Evolutionary conservation across 1,140 invertebrate species (phyloP).

Genomic region (Solenopsis fugax): DNA sequence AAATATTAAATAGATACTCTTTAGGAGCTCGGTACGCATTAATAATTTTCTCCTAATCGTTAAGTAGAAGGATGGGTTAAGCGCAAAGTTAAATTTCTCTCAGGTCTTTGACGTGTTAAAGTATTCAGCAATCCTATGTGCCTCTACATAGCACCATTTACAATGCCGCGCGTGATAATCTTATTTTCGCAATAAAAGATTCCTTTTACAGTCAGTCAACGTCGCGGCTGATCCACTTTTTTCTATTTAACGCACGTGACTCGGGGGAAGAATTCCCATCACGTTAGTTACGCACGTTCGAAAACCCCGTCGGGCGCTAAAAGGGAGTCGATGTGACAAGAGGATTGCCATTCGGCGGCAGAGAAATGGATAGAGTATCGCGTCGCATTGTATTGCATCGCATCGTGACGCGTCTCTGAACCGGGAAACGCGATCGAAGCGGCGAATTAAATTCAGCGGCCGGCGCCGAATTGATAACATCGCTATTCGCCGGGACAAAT

Average conservation of each 20-base stretch:
- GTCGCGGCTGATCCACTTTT: conserved; percentile 22
- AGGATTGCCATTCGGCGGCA: conserved; percentile 15
- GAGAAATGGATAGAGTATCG: conserved; percentile 29
- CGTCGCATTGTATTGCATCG: background rate
- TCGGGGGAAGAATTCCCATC: conserved; percentile 25
- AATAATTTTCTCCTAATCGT: no score
- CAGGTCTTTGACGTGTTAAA: background rate
- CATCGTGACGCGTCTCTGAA: conserved; percentile 27
- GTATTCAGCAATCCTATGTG: background rate
- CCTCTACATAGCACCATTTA: background rate
- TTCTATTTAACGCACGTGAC: conserved; percentile 25
- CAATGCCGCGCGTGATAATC: conserved; percentile 12
- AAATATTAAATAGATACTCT: no score
- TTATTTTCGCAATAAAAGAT: conserved; percentile 34
- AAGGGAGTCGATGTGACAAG: conserved; percentile 25
- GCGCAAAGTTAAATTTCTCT: background rate
- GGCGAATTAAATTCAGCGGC: conserved; percentile 49
- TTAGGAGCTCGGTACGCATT: no score
- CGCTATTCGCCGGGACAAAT: conserved; percentile 61
- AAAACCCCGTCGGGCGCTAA: conserved; percentile 26
- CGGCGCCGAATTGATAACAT: conserved; percentile 60
- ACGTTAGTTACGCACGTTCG: conserved; percentile 43
- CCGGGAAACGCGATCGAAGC: conserved; percentile 31
- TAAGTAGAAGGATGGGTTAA: background rate
- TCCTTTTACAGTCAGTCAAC: conserved; percentile 27